Evolutionary conservation across 1,140 invertebrate genomes (phyloP).

Genomic region (Bombus consobrinus): DNA sequence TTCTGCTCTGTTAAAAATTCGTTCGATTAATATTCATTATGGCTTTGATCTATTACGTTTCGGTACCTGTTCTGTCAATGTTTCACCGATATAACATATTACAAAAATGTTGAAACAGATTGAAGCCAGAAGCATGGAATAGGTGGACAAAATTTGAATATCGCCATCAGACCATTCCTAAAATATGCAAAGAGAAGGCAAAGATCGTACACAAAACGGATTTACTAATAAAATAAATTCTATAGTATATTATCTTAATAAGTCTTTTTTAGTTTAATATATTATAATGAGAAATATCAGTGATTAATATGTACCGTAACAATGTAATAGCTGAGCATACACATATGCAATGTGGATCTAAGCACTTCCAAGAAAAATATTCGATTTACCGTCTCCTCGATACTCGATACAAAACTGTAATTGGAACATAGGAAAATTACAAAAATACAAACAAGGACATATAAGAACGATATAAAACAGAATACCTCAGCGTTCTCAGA

Average conservation of each 20-base stretch:
- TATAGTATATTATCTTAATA: background rate
- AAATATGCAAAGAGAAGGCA: background rate
- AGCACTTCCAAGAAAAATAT: conserved; percentile 68
- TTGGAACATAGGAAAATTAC: background rate
- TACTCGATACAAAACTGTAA: conserved; percentile 65
- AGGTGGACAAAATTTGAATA: conserved; percentile 32
- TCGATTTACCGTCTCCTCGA: conserved; percentile 68
- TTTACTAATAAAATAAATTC: no score
- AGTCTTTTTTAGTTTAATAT: background rate
- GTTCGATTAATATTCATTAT: background rate
- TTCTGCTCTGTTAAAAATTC: background rate
- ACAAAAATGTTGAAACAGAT: conserved; percentile 68
- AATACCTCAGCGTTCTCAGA: conserved; percentile 18
- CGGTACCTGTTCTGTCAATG: conserved; percentile 64
- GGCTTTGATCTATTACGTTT: background rate
- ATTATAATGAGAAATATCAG: background rate
- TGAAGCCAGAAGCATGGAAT: conserved; percentile 44
- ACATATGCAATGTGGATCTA: conserved; percentile 63
- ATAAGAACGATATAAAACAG: background rate
- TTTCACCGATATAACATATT: conserved; percentile 71
- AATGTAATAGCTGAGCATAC: conserved; percentile 70
- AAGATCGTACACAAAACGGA: no score
- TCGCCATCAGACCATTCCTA: conserved; percentile 63
- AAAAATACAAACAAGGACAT: no score
- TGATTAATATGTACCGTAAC: conserved; percentile 58